Evolutionary conservation across 2,113 vertebrate genomes (phyloP), one percentile per base, ranked within the genome.

Genomic region (Nerophis lumbriciformis): DNA sequence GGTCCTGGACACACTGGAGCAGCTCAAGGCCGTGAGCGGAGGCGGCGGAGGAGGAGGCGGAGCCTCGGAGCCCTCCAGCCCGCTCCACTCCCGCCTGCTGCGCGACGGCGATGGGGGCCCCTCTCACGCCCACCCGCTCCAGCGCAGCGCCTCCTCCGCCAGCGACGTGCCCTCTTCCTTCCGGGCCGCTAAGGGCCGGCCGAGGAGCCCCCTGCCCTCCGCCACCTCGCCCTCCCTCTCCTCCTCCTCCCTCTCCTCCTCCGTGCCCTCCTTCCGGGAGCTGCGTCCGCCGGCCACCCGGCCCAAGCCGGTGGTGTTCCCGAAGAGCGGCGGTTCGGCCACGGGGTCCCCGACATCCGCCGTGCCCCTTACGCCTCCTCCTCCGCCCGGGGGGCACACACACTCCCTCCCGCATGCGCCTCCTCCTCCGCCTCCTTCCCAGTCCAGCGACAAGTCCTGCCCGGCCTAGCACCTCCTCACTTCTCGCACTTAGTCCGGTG

Each of bases 1-100:
- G 53, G 96, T 99, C 38, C 92, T 99, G 6, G 97, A 99, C 90
- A 98, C 97, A 5, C 87, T 99, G 89, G 96, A 99, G 87, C 96
- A 96, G 56, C 85, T 98, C 71, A 98, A 98, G 76, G 92, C 92
- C 0, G 90, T 92, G 88, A 88, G 0, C 75, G 92, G 0, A 28
- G 28, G 28, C 28, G 28, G 28, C 28, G 28, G 28, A 66, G 63
- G 74, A 0, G 75, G 71, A 35, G 85, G 86, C 8, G 84, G 85
- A 83, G 91, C n/a, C 0, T 98, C 97, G 0, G 97, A 99, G 80
- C 97, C 97, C 21, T 99, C 95, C 82, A 99, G 97, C 76, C 97
- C 97, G 2, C 93, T 99, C 72, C 97, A 98, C 87, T 87, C 94
- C 4, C 94, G 97, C 69, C 89, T 97, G 28, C 82, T 97, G 59